Base-by-base conservation (phyloP, 2,888 invertebrate species). In the Xestia c-nigrum region DNA sequence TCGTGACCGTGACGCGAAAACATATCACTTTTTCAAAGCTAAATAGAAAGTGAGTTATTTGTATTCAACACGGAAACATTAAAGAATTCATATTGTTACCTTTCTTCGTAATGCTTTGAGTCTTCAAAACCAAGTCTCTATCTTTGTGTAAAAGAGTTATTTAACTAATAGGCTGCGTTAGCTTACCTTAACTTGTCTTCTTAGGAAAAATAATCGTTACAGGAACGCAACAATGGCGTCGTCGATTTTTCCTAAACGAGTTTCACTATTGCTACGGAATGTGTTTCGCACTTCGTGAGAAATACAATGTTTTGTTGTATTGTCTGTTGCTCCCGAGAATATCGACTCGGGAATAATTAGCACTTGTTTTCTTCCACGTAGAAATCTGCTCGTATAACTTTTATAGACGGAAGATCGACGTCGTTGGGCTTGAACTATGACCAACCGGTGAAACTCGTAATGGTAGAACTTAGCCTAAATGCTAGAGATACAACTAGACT, bases 241-340 rank as follows among this genome's bases (percentile, higher is more conserved):
- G 88, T 87, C 72, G 87, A 90, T 89, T 86, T 90, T 91, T 90
- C 89, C 89, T 90, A 85, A 87, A 88, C 81, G 80, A 89, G 91
- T 93, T 93, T 93, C 93, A 90, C 92, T 89, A 83, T 78, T 87
- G 88, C 83, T 84, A 83, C 85, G 85, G 87, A 86, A 90, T 88
- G 80, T 81, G 84, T 85, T 87, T 90, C 86, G 80, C 86, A 75
- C 88, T 90, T 85, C 91, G 90, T 94, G 93, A 83, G 93, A 93
- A 91, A 80, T 67, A 74, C 77, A 72, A 76, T 85, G 86, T 89
- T 89, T 90, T 90, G 85, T 86, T 85, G 57, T 71, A 88, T 85
- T 81, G 83, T 86, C 24, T 77, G 70, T 75, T 68, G 55, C 63
- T 85, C 80, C 80, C 71, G 76, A 78, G 81, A 85, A 78, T 85